Evolutionary conservation across 2,113 vertebrate species (phyloP).

Genomic region (Girardinichthys multiradiatus): DNA sequence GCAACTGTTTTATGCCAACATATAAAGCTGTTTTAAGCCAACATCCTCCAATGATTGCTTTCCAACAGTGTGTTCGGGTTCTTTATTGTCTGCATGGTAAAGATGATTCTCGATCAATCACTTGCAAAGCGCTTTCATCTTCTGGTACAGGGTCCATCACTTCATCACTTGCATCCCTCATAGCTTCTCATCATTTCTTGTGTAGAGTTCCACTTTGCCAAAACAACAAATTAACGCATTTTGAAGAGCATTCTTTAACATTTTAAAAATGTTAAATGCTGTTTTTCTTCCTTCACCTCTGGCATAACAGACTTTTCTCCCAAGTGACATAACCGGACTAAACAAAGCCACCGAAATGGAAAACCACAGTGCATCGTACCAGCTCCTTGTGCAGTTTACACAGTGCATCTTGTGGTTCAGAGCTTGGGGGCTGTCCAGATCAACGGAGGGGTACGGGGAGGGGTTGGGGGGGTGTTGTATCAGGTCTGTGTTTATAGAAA

Average conservation of each 20-base stretch:
- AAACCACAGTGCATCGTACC: conserved; percentile 25
- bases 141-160: neutral
- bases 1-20: no score
- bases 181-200: neutral
- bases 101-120: no score
- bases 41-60: no score
- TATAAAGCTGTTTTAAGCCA: no score
- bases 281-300: neutral
- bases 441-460: no score
- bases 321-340: neutral
- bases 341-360: conserved; percentile 11
- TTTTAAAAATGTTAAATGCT: neutral
- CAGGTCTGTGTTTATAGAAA: conserved; percentile 25
- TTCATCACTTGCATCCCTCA: neutral
- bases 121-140: neutral
- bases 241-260: neutral
- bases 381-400: conserved; percentile 4
- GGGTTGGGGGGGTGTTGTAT: conserved; percentile 4
- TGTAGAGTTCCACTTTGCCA: neutral
- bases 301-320: neutral
- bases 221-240: neutral
- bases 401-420: conserved; percentile 13
- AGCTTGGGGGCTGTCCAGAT: conserved; percentile 40
- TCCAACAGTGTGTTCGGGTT: no score
- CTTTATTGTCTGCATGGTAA: no score